Evolutionary conservation across 2,888 invertebrate genomes (phyloP).

Genomic region (Apomyelois bistriatella): DNA sequence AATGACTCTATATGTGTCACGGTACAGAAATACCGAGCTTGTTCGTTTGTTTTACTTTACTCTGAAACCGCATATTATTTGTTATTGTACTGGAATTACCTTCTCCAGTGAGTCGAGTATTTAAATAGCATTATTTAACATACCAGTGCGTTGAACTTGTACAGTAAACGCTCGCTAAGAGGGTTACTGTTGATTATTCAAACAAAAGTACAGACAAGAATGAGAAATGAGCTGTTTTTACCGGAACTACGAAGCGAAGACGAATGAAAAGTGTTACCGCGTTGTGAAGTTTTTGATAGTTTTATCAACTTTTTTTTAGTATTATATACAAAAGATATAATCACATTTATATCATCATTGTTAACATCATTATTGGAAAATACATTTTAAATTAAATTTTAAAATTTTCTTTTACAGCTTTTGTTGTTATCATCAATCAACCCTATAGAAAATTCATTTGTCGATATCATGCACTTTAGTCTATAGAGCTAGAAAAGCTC

Average conservation of each 20-base stretch:
- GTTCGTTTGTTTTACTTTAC: not conserved
- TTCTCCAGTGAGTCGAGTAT: not conserved
- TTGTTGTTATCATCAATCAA: too few relatives aligned
- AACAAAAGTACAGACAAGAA: not conserved
- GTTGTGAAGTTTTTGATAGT: too few relatives aligned
- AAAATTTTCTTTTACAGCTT: too few relatives aligned
- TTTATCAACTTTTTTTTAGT: too few relatives aligned
- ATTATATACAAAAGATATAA: too few relatives aligned
- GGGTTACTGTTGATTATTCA: not conserved
- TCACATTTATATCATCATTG: too few relatives aligned
- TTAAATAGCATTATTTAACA: slow-evolving; percentile 9
- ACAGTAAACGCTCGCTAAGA: not conserved
- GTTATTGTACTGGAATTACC: not conserved
- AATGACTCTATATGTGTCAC: slow-evolving; percentile 6
- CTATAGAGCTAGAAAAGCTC: too few relatives aligned
- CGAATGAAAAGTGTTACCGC: not conserved
- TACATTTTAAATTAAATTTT: too few relatives aligned
- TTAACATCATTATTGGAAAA: too few relatives aligned
- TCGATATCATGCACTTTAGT: too few relatives aligned
- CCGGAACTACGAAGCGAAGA: not conserved
- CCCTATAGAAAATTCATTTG: too few relatives aligned
- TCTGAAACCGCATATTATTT: not conserved
- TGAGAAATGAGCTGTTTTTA: not conserved
- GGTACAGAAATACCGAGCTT: not conserved
- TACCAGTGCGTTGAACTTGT: slow-evolving; percentile 5